These are phyloP conservation scores for Athene noctua DNA, from an alignment of 2,113 vertebrate genomes.

Conservation along the genomic window DNA sequence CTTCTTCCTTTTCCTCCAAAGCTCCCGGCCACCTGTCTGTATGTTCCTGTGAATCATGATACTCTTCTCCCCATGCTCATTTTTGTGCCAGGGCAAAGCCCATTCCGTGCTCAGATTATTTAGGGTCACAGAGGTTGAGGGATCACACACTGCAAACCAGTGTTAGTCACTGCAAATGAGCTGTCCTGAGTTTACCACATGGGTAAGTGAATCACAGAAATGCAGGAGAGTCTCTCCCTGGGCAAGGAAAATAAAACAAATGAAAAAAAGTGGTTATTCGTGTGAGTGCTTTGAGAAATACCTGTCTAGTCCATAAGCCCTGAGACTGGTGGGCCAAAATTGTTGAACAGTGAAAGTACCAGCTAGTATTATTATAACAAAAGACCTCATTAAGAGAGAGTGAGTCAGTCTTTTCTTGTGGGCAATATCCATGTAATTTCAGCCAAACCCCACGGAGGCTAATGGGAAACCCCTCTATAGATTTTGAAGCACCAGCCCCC, in stretches of 20 bases:
- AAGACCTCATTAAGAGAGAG: background rate
- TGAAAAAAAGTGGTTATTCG: background rate
- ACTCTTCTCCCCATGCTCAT: background rate
- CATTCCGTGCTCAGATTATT: background rate
- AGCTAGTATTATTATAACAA: background rate
- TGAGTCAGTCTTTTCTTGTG: background rate
- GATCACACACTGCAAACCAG: background rate
- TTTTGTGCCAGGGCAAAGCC: background rate
- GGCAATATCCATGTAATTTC: background rate
- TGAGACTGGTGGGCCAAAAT: background rate
- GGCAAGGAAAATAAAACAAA: background rate
- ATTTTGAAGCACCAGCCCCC: background rate
- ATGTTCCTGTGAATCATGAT: background rate
- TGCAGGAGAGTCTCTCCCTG: background rate
- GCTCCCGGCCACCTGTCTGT: accelerated
- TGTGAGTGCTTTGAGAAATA: background rate
- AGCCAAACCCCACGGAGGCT: background rate
- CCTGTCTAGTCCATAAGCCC: background rate
- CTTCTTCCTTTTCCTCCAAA: background rate
- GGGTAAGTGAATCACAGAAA: background rate
- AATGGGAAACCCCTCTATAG: background rate
- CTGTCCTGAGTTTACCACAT: background rate
- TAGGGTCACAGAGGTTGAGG: background rate
- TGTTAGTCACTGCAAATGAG: background rate
- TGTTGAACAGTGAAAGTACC: background rate